Conservation (phyloP, 2,113 vertebrate genomes). For the Xyrauchen texanus region DNA sequence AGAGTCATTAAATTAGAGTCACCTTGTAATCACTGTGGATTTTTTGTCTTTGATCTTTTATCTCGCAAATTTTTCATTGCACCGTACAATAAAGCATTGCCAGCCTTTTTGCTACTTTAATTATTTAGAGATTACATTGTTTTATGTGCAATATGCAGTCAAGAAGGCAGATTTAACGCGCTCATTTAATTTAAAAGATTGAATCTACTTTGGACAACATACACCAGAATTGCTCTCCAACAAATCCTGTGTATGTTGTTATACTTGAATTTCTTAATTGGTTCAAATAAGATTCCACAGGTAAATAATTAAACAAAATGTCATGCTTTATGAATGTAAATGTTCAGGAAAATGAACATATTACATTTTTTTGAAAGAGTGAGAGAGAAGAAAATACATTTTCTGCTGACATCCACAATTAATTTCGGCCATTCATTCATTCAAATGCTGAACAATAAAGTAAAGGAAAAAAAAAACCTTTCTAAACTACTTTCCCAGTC, state of each 20-base stretch:
- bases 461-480: no score
- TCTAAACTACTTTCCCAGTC: no score
- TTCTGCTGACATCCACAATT: no score
- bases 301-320: no score
- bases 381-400: no score
- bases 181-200: no score
- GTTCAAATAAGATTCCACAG: no score
- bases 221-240: background rate
- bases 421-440: no score
- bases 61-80: background rate
- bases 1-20: background rate
- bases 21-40: background rate
- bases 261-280: background rate
- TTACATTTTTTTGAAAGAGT: no score
- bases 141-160: background rate
- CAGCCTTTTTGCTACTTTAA: background rate
- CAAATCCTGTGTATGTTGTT: constrained; percentile 4
- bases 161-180: background rate
- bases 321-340: no score
- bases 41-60: background rate
- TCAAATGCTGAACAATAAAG: no score
- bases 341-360: no score
- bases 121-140: constrained; percentile 15
- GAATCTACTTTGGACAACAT: background rate
- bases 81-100: background rate